Percentiles rank a stretch among this genome's conserved stretches.
Evolutionary conservation across 1,140 invertebrate genomes (phyloP).

Genomic region (Elymnias hypermnestra): DNA sequence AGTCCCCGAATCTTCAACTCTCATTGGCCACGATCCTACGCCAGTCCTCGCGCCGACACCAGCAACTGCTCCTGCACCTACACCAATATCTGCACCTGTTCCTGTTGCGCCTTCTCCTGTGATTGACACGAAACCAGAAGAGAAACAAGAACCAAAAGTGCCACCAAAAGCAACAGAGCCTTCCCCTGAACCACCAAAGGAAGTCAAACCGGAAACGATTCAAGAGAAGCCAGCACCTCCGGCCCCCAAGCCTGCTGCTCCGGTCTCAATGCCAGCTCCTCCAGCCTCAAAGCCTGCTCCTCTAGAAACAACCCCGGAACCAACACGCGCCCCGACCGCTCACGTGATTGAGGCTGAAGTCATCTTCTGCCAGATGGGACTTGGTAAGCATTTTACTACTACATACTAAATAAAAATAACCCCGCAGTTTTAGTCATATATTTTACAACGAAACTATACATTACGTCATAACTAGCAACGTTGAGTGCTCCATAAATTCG

Average conservation of each 20-base stretch:
- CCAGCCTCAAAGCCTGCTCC: conserved; percentile 34
- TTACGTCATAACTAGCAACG: background rate
- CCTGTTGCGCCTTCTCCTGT: conserved; percentile 3
- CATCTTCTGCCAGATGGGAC: conserved; percentile 81
- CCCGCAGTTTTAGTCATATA: too few species aligned
- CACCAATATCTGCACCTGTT: conserved; percentile 16
- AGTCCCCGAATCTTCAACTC: conserved; percentile 17
- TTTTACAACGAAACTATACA: conserved; percentile 6
- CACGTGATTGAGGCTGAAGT: conserved; percentile 80
- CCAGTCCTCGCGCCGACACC: conserved; percentile 35
- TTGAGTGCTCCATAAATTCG: background rate
- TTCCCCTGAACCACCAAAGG: too few species aligned
- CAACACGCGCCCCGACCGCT: conserved; percentile 41
- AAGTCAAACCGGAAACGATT: too few species aligned
- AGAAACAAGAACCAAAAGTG: too few species aligned
- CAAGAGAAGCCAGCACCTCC: too few species aligned
- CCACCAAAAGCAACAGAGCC: too few species aligned
- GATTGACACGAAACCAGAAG: conserved; percentile 11
- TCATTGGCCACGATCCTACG: conserved; percentile 34
- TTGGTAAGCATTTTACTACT: conserved; percentile 74
- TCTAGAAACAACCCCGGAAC: conserved; percentile 23
- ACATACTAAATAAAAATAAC: too few species aligned
- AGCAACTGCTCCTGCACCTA: conserved; percentile 23
- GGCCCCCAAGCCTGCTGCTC: conserved; percentile 31
- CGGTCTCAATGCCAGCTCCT: conserved; percentile 25